Conservation (phyloP, 1,140 invertebrate species). For the Calephelis nemesis region DNA sequence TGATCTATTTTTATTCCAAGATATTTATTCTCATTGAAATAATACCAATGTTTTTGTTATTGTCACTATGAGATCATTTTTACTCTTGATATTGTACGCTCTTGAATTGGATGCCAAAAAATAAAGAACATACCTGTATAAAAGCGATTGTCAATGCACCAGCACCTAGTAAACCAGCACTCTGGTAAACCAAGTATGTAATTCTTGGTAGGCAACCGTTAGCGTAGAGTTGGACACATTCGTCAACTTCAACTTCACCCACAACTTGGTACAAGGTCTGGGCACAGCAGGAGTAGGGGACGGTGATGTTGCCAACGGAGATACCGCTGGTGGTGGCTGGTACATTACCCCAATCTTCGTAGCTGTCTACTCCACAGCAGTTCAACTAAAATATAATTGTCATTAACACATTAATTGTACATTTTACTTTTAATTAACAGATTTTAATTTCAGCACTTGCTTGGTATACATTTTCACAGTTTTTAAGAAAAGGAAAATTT, state of each 20-base stretch:
- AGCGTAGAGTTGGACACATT: constrained; percentile 68
- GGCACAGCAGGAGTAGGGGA: constrained; percentile 81
- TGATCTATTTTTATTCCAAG: too few species aligned
- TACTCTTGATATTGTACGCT: not conserved
- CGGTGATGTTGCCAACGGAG: constrained; percentile 58
- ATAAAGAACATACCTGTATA: constrained; percentile 81
- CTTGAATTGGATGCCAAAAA: not conserved
- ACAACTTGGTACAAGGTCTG: constrained; percentile 38
- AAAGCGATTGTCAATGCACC: constrained; percentile 90
- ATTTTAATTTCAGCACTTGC: too few species aligned
- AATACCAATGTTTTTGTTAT: too few species aligned
- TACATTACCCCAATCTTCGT: constrained; percentile 82
- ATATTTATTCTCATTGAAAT: too few species aligned
- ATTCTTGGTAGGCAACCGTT: constrained; percentile 85
- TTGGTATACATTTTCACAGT: too few species aligned
- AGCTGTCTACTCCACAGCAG: constrained; percentile 86
- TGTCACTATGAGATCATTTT: too few species aligned
- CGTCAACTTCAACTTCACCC: constrained; percentile 37
- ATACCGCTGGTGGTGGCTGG: constrained; percentile 36
- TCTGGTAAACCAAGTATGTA: constrained; percentile 84
- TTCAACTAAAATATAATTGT: constrained; percentile 79
- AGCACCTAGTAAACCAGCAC: constrained; percentile 87
- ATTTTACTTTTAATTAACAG: too few species aligned
- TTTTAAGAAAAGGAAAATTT: too few species aligned
- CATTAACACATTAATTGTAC: not conserved